Evolutionary conservation across 2,797 vertebrate genomes (phyloP).

Genomic region (Choloepus didactylus): DNA sequence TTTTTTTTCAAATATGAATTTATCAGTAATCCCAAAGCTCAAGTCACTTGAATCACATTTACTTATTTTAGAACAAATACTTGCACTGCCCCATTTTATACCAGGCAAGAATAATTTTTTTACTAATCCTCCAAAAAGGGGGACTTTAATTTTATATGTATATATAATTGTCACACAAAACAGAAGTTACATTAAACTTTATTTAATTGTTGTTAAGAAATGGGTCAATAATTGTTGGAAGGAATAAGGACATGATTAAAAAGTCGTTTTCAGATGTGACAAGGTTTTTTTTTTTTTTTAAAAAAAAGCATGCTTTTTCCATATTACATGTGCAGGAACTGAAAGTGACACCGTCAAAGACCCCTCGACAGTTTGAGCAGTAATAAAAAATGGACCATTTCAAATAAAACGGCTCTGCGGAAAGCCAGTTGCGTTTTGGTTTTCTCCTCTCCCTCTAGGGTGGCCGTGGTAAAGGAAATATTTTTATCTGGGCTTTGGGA

Average conservation of each 20-base stretch:
- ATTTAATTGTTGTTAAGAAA: constrained; percentile 84
- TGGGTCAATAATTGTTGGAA: constrained; percentile 78
- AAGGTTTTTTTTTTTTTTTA: constrained; percentile 62
- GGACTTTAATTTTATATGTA: constrained; percentile 37
- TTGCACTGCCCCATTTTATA: constrained; percentile 70
- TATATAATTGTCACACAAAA: constrained; percentile 77
- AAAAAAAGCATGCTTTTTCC: constrained; percentile 78
- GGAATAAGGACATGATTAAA: constrained; percentile 82
- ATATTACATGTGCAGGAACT: constrained; percentile 84
- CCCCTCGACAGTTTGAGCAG: constrained; percentile 84
- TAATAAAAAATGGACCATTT: constrained; percentile 86
- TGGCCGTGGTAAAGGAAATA: constrained; percentile 85
- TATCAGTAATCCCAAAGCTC: constrained; percentile 62
- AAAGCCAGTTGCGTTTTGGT: constrained; percentile 85
- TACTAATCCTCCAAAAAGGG: constrained; percentile 15
- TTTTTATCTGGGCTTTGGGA: constrained; percentile 90
- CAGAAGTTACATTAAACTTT: constrained; percentile 55
- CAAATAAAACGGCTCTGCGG: constrained; percentile 87
- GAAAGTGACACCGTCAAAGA: constrained; percentile 85
- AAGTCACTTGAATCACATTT: constrained; percentile 39
- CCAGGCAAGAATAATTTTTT: constrained; percentile 71
- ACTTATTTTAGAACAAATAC: constrained; percentile 74
- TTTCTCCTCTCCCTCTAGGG: constrained; percentile 76
- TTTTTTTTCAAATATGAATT: constrained; percentile 59
- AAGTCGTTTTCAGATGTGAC: constrained; percentile 83